phyloP scores from a whole-genome alignment of 2,797 vertebrate genomes.

The Lithobates sylvaticus region DNA sequence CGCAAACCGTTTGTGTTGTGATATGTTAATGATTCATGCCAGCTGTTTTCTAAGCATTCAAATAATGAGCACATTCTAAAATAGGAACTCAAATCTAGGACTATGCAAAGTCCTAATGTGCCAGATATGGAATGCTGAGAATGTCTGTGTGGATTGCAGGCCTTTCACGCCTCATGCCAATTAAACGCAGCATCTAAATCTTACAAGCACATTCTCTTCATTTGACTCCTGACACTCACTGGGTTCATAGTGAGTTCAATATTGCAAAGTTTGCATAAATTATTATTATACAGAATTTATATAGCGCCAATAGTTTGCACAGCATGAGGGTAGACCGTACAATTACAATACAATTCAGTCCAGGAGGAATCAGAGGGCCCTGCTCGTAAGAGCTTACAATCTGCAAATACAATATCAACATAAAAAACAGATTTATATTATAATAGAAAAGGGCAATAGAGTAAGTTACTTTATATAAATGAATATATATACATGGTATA shows the following conservation, averaged over 20 bases:
- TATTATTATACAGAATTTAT: too few species aligned
- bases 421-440: neutral
- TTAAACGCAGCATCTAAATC: conserved; percentile 74
- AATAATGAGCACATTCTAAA: conserved; percentile 73
- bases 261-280: neutral
- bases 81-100: conserved; percentile 72
- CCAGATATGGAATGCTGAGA: conserved; percentile 72
- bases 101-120: conserved; percentile 68
- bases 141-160: conserved; percentile 71
- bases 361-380: too few species aligned
- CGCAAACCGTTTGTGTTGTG: conserved; percentile 62
- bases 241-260: conserved; percentile 8
- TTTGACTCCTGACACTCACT: conserved; percentile 18
- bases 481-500: too few species aligned
- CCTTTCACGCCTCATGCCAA: conserved; percentile 79
- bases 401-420: neutral
- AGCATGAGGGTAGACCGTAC: too few species aligned
- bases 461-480: too few species aligned
- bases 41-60: conserved; percentile 75
- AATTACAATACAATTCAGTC: too few species aligned
- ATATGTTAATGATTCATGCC: conserved; percentile 72
- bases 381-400: too few species aligned
- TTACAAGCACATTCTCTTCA: conserved; percentile 52
- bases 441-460: too few species aligned
- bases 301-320: too few species aligned